Percentiles rank a stretch among this genome's conserved stretches.
phyloP scores from a whole-genome alignment of 2,888 invertebrate genomes.

The Nipponacmea schrenckii region DNA sequence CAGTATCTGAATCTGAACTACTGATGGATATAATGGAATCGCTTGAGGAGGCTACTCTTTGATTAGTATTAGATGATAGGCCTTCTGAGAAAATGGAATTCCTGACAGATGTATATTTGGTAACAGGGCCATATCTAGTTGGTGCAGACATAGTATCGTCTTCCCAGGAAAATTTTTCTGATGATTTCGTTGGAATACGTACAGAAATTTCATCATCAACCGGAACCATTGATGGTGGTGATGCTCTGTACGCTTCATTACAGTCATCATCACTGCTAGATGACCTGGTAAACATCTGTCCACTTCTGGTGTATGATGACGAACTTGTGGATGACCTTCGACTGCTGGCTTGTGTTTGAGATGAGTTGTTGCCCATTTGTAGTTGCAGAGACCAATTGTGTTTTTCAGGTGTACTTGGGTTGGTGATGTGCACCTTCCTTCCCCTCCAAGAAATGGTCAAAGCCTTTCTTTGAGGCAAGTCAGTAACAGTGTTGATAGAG shows the following conservation, averaged over 20 bases:
- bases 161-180: constrained; percentile 9
- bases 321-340: background rate
- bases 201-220: constrained; percentile 17
- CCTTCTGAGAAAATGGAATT: too few relatives aligned
- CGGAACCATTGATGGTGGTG: constrained; percentile 16
- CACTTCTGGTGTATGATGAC: background rate
- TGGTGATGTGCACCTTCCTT: constrained; percentile 6
- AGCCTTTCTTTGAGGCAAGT: constrained; percentile 3
- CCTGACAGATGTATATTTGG: background rate
- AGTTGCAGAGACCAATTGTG: constrained; percentile 15
- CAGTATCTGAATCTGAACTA: constrained; percentile 1
- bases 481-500: background rate
- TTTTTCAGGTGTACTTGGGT: constrained; percentile 3
- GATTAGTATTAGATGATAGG: background rate
- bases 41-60: background rate
- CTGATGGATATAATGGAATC: background rate
- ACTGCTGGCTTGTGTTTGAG: background rate
- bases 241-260: background rate
- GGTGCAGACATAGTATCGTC: background rate
- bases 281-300: background rate
- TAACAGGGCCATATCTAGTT: background rate
- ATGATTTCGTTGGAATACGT: constrained; percentile 36
- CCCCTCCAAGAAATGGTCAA: constrained; percentile 21
- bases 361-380: constrained; percentile 7
- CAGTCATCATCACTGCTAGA: background rate